Conservation (phyloP, 2,888 invertebrate species). For the Melinaea menophilus region DNA sequence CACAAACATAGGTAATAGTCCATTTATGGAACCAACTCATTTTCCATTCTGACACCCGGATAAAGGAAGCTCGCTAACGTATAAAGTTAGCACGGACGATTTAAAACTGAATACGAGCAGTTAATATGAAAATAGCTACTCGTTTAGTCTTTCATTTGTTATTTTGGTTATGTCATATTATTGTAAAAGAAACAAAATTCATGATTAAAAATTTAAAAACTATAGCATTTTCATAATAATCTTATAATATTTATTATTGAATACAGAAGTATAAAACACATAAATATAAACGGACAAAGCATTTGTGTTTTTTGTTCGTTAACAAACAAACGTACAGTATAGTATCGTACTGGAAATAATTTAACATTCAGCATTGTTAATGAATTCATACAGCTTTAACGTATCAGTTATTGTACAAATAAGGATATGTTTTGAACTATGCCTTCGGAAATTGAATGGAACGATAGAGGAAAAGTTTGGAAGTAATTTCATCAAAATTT, state of each 20-base stretch:
- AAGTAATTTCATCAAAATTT: slow-evolving; percentile 75
- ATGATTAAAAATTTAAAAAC: not conserved
- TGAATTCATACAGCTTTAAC: slow-evolving; percentile 37
- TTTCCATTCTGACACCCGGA: slow-evolving; percentile 72
- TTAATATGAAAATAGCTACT: slow-evolving; percentile 3
- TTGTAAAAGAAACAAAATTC: too few species aligned
- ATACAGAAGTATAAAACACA: not conserved
- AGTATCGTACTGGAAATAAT: not conserved
- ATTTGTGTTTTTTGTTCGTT: slow-evolving; percentile 1
- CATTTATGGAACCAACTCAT: slow-evolving; percentile 67
- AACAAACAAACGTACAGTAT: not conserved
- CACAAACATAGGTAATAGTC: slow-evolving; percentile 51
- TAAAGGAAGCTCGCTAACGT: slow-evolving; percentile 64
- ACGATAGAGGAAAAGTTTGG: slow-evolving; percentile 68
- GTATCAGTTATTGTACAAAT: slow-evolving; percentile 49
- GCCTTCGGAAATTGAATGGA: slow-evolving; percentile 63
- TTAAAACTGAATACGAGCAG: slow-evolving; percentile 15
- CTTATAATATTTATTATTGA: not conserved
- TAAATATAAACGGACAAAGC: slow-evolving; percentile 3
- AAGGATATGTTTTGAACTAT: slow-evolving; percentile 62
- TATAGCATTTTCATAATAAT: slow-evolving; percentile 3
- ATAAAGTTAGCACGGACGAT: slow-evolving; percentile 30
- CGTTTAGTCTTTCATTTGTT: not conserved
- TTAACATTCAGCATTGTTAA: slow-evolving; percentile 14
- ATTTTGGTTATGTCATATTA: not conserved